Evolutionary conservation across 2,888 invertebrate genomes (phyloP), one percentile per base, ranked within the genome.

Genomic region (Baccha elongata): DNA sequence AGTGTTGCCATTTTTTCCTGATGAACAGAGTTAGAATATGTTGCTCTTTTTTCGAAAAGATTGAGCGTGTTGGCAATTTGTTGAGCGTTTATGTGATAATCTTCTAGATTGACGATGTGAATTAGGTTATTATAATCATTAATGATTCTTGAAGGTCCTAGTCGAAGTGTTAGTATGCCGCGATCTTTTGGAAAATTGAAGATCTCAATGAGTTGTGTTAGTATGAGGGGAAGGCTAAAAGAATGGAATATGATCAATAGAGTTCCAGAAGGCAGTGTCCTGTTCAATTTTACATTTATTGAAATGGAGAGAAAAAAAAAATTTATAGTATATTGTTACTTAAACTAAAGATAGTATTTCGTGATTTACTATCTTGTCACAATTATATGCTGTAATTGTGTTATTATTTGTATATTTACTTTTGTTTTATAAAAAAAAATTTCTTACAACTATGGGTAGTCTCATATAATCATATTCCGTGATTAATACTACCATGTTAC

Each of bases 71-170:
- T 46, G n/a, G 13, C 13, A 5, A 73, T 53, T n/a, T 35, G 6
- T 48, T 64, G n/a, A 19, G 64, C 46, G 15, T 44, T 73, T 26
- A 6, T 53, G 10, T 23, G 29, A 37, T 73, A 64, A n/a, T 73
- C 46, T 15, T 73, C 72, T 7, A 71, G 62, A 13, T 52, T 58
- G 15, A 68, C 23, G 8, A 69, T 58, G 8, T 69, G 69, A 2
- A 69, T 62, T 1, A 62, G 32, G 15, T 62, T 72, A 15, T 62
- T 2, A 11, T 42, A 62, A 21, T n/a, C 62, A 13, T 2, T 62
- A 15, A 72, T 72, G 8, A 13, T 62, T 60, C 52, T 60, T 2
- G 52, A 32, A 3, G 52, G 60, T 21, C 71, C 71, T 40, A 72
- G n/a, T 21, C 62, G 55, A 5, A 62, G 42, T 2, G 71, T n/a